Conservation (phyloP, 2,888 invertebrate species). For the Dastarcus helophoroides region DNA sequence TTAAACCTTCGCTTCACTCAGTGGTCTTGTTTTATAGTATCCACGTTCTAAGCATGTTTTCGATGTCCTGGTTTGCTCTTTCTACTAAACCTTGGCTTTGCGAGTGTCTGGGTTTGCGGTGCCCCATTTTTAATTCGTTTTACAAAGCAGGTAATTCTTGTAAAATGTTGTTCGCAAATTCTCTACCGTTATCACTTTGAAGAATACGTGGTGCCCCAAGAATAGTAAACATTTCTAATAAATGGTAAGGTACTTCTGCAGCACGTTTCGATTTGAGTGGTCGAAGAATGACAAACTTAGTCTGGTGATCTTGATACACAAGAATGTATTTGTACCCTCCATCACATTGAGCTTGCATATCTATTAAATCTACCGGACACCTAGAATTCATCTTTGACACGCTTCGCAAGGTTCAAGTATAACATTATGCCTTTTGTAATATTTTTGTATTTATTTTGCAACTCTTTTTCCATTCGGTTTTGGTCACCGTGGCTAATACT, state of each 20-base stretch:
- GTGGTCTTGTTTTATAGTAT: slow-evolving; percentile 25
- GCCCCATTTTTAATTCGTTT: slow-evolving; percentile 15
- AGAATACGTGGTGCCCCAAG: slow-evolving; percentile 31
- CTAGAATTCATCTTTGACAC: slow-evolving; percentile 21
- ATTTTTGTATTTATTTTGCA: slow-evolving; percentile 7
- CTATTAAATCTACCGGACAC: slow-evolving; percentile 31
- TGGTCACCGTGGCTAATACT: slow-evolving; percentile 6
- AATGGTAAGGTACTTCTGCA: slow-evolving; percentile 26
- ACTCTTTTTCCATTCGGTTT: slow-evolving; percentile 9
- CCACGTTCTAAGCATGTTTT: slow-evolving; percentile 30
- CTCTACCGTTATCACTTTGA: not conserved
- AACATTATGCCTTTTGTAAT: slow-evolving; percentile 9
- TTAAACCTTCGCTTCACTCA: slow-evolving; percentile 32
- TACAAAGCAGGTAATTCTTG: slow-evolving; percentile 1
- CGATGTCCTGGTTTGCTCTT: slow-evolving; percentile 29
- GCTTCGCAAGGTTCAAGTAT: slow-evolving; percentile 9
- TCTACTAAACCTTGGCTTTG: slow-evolving; percentile 27
- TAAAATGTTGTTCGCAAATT: too few species aligned
- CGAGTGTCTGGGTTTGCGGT: slow-evolving; percentile 28
- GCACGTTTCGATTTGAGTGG: slow-evolving; percentile 27
- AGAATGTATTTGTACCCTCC: slow-evolving; percentile 28
- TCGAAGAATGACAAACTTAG: slow-evolving; percentile 31
- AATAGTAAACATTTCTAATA: slow-evolving; percentile 30
- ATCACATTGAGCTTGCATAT: slow-evolving; percentile 28
- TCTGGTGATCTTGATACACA: slow-evolving; percentile 31